A percentile compares a stretch with the other conserved stretches of the same genome.
Evolutionary conservation across 1,140 invertebrate genomes (phyloP).

Genomic region (Sycophila sp.): DNA sequence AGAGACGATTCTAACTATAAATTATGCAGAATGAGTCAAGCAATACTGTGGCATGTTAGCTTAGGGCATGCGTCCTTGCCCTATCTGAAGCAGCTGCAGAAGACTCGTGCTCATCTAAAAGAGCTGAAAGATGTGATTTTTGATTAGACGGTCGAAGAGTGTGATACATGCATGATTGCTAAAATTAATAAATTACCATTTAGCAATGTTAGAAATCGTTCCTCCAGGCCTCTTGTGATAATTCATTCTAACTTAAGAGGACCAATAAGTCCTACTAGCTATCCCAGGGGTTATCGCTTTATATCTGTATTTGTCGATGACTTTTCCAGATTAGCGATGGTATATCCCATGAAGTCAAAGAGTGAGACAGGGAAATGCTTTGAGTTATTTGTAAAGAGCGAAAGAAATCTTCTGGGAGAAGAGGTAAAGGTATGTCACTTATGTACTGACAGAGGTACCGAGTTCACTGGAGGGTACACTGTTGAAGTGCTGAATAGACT

Average conservation of each 20-base stretch:
- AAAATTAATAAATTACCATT: conserved; percentile 33
- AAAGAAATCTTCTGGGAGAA: conserved; percentile 20
- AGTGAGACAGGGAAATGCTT: conserved; percentile 22
- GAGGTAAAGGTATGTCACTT: conserved; percentile 33
- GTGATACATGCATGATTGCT: conserved; percentile 28
- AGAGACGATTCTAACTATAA: too few relatives aligned
- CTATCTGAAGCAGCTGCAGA: conserved; percentile 39
- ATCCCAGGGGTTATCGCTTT: conserved; percentile 20
- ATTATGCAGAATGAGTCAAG: too few relatives aligned
- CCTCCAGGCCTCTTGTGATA: conserved; percentile 14
- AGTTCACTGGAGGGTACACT: conserved; percentile 21
- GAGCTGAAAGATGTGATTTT: conserved; percentile 8
- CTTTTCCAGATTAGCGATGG: conserved; percentile 29
- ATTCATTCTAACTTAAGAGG: conserved; percentile 37
- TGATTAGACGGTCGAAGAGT: conserved; percentile 26
- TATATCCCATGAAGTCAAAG: conserved; percentile 35
- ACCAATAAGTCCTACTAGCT: conserved; percentile 18
- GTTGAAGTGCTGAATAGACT: conserved; percentile 2
- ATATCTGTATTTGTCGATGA: conserved; percentile 37
- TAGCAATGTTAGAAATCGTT: conserved; percentile 9
- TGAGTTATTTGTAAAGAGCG: conserved; percentile 20
- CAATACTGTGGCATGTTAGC: conserved; percentile 40
- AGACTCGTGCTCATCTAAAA: conserved; percentile 35
- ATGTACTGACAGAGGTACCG: conserved; percentile 27
- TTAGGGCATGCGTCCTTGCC: conserved; percentile 41